Percentiles rank a stretch among this genome's conserved stretches.
phyloP scores from a whole-genome alignment of 2,888 invertebrate species.

The Tromatobia lineatoria region DNA sequence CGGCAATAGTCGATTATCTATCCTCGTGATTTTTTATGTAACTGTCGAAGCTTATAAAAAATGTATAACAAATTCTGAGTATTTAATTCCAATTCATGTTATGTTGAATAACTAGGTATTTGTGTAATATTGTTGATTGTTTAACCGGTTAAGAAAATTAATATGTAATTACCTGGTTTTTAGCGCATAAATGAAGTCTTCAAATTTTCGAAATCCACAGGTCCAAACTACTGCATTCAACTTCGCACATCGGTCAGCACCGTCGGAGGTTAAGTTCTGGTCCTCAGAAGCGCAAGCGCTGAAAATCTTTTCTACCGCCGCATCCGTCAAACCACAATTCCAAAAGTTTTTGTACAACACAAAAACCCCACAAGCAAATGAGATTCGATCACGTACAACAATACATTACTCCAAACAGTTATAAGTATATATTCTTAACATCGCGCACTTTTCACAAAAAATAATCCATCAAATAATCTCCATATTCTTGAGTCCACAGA shows the following conservation, averaged over 20 bases:
- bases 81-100: no score
- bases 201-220: constrained; percentile 15
- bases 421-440: not conserved
- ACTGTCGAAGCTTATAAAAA: no score
- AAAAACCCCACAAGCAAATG: constrained; percentile 7
- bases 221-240: constrained; percentile 7
- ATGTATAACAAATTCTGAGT: no score
- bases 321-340: constrained; percentile 26
- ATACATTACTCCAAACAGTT: not conserved
- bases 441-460: constrained; percentile 57
- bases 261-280: constrained; percentile 48
- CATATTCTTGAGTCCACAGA: constrained; percentile 35
- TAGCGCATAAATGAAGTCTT: constrained; percentile 21
- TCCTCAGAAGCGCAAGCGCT: not conserved
- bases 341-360: constrained; percentile 25
- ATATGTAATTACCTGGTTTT: constrained; percentile 47
- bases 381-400: not conserved
- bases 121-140: not conserved
- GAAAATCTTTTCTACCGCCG: constrained; percentile 12
- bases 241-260: constrained; percentile 19
- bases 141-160: not conserved
- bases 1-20: no score
- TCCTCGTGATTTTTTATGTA: no score
- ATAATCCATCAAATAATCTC: constrained; percentile 35
- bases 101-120: not conserved